These are phyloP conservation scores for Chaetorhynchus papuensis DNA, from an alignment of 2,113 vertebrate genomes.

Conservation along the genomic window DNA sequence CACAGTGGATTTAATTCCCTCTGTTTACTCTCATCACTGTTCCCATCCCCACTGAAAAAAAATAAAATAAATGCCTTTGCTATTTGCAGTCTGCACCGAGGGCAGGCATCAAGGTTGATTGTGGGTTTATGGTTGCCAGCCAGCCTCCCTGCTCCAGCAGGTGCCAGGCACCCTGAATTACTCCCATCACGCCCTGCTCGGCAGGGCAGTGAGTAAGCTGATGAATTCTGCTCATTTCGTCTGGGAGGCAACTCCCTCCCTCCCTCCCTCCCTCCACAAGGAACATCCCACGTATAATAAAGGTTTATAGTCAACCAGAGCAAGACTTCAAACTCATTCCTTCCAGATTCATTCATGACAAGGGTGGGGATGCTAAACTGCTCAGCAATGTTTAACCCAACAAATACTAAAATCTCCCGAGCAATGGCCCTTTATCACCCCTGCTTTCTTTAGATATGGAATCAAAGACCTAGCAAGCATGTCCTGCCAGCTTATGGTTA, in stretches of 20 bases:
- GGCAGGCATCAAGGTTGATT: constrained; percentile 65
- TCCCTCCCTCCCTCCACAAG: constrained; percentile 36
- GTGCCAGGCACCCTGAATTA: constrained; percentile 77
- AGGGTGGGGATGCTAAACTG: constrained; percentile 57
- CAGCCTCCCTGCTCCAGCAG: constrained; percentile 71
- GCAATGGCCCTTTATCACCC: constrained; percentile 37
- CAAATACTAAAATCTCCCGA: constrained; percentile 65
- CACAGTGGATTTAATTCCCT: constrained; percentile 20
- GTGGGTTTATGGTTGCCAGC: constrained; percentile 66
- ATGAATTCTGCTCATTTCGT: constrained; percentile 64
- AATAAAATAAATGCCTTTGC: constrained; percentile 47
- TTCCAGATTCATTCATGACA: constrained; percentile 74
- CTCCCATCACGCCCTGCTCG: constrained; percentile 71
- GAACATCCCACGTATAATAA: constrained; percentile 75
- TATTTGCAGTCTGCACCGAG: constrained; percentile 67
- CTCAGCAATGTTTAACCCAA: constrained; percentile 73
- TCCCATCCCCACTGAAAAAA: not conserved
- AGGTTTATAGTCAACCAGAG: constrained; percentile 73
- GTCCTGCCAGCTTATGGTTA: constrained; percentile 27
- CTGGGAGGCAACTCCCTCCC: constrained; percentile 55
- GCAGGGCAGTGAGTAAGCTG: constrained; percentile 65
- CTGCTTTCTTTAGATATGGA: constrained; percentile 20
- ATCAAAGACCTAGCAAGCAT: constrained; percentile 32
- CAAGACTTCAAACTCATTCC: constrained; percentile 73
- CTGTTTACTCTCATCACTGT: constrained; percentile 37